These are phyloP conservation scores for Ardeotis arabs DNA, from an alignment of 2,113 vertebrate species.

Conservation along the genomic window DNA sequence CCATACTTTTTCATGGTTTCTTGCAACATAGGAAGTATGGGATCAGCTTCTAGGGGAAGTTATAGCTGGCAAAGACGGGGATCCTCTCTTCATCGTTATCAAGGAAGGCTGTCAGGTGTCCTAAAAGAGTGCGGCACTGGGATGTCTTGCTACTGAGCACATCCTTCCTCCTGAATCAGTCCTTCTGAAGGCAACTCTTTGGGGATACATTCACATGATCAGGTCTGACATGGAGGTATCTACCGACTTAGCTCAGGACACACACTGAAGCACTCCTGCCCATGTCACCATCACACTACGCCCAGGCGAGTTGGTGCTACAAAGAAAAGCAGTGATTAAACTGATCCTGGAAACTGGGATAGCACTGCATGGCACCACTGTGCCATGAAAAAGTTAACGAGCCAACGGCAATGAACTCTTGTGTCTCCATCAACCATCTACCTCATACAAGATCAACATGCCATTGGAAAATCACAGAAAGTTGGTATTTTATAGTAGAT, in stretches of 20 bases:
- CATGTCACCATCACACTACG: fast-evolving
- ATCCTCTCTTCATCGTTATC: neutral
- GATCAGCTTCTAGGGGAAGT: neutral
- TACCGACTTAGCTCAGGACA: fast-evolving
- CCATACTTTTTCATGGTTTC: neutral
- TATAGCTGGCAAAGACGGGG: neutral
- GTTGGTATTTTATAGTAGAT: neutral
- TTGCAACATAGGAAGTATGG: neutral
- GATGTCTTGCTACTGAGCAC: neutral
- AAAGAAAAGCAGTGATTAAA: neutral
- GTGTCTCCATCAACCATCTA: neutral
- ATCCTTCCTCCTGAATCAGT: neutral
- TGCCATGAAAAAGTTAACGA: neutral
- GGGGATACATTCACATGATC: neutral
- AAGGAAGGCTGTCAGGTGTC: neutral
- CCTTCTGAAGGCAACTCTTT: neutral
- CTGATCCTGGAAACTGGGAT: neutral
- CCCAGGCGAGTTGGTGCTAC: neutral
- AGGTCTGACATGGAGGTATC: no score
- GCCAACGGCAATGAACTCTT: neutral
- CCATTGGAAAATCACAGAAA: neutral
- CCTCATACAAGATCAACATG: neutral
- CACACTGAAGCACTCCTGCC: neutral
- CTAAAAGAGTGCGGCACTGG: neutral
- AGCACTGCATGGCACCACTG: neutral